Conservation (phyloP, 1,140 invertebrate species). For the Archegozetes longisetosus region DNA sequence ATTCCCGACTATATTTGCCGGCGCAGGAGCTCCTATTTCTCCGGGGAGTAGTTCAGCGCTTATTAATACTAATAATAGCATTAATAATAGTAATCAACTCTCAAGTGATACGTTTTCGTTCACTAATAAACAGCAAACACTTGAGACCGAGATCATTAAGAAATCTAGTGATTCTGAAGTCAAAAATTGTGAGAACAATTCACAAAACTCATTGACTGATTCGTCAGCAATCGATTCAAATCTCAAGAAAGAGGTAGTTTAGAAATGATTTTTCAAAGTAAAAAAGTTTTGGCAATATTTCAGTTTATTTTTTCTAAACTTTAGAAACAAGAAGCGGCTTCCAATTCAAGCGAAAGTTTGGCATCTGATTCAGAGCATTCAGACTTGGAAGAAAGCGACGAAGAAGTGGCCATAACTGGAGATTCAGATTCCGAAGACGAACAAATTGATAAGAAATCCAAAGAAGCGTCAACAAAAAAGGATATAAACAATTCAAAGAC, state of each 20-base stretch:
- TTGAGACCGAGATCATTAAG: too few species aligned
- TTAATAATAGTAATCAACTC: not conserved
- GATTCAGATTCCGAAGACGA: not conserved
- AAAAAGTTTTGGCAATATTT: not conserved
- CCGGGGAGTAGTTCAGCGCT: not conserved
- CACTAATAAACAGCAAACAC: too few species aligned
- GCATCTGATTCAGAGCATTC: not conserved
- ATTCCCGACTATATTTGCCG: conserved; percentile 20
- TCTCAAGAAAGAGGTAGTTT: not conserved
- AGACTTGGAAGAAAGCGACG: conserved; percentile 8
- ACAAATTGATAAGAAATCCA: not conserved
- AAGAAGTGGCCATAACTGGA: not conserved
- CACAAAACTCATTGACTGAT: not conserved
- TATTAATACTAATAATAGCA: conserved; percentile 14
- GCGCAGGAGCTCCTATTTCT: conserved; percentile 9
- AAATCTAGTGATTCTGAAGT: too few species aligned
- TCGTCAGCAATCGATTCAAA: not conserved
- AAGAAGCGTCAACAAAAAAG: not conserved
- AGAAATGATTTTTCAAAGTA: not conserved
- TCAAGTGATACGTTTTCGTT: too few species aligned
- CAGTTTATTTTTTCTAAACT: not conserved
- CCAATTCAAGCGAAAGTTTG: not conserved
- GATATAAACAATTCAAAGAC: conserved; percentile 1
- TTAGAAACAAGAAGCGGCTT: not conserved
- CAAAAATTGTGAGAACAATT: not conserved